Conservation (phyloP, 2,113 vertebrate genomes). For the Orycteropus afer region DNA sequence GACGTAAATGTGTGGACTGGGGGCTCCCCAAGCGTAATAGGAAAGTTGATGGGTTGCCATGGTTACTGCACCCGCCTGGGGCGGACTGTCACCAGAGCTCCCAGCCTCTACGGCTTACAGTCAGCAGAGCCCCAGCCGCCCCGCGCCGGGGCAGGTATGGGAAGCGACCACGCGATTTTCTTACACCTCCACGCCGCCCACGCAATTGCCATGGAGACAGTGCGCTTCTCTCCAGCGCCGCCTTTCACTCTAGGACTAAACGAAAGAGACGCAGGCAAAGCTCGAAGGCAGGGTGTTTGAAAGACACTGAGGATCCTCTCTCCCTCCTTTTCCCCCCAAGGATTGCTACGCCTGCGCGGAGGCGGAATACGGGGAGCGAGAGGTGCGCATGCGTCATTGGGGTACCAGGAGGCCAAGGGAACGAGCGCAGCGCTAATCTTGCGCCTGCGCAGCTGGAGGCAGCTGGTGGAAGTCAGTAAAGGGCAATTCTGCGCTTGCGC, state of each 20-base stretch:
- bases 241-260: not conserved
- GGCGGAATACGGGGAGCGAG: fast-evolving
- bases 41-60: slow-evolving; percentile 50
- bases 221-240: not conserved
- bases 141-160: not conserved
- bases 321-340: not conserved
- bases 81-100: not conserved
- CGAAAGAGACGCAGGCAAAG: not conserved
- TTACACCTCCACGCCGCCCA: not conserved
- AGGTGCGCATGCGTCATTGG: not conserved
- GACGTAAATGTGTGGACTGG: not conserved
- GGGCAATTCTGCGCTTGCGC: slow-evolving; percentile 69
- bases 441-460: slow-evolving; percentile 62
- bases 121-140: not conserved
- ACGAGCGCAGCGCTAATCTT: not conserved
- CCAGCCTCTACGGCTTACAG: not conserved
- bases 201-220: slow-evolving; percentile 60
- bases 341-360: not conserved
- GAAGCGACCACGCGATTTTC: not conserved
- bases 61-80: slow-evolving; percentile 37
- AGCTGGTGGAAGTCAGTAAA: not conserved
- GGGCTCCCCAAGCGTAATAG: not conserved
- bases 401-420: not conserved
- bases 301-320: not conserved
- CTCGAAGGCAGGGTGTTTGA: not conserved